Percentiles rank a stretch among this genome's conserved stretches.
Conservation (phyloP, 2,797 vertebrate species). For the Sebastes jordani region DNA sequence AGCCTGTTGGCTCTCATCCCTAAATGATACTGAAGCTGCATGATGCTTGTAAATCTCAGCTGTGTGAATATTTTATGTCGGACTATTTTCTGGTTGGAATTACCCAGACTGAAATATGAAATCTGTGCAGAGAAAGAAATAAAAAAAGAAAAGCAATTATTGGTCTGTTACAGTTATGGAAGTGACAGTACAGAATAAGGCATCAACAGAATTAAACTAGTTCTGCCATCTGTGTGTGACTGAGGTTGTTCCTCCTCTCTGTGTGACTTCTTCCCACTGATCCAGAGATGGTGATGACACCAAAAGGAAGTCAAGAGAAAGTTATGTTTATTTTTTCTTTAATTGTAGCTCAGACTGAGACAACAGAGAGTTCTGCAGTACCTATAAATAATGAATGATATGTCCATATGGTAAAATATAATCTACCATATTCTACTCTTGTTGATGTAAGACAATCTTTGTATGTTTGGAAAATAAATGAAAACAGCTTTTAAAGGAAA, state of each 20-base stretch:
- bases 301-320: neutral
- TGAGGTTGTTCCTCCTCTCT: neutral
- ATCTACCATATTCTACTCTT: neutral
- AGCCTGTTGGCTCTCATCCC: neutral
- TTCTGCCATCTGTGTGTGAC: neutral
- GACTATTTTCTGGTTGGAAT: neutral
- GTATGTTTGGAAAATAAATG: neutral
- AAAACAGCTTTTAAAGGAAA: neutral
- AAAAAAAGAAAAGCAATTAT: neutral
- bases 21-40: neutral
- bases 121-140: neutral
- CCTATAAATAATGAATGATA: neutral
- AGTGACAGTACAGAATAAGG: neutral
- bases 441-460: neutral
- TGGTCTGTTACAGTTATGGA: neutral
- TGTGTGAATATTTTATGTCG: neutral
- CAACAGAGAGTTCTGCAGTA: neutral
- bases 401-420: neutral
- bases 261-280: neutral
- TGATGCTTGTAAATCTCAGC: neutral
- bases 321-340: too few species aligned
- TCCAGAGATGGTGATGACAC: neutral
- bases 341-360: neutral
- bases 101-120: neutral
- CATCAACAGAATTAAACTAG: neutral